These are phyloP conservation scores for Tinamus guttatus DNA, from an alignment of 2,113 vertebrate genomes.

Conservation along the genomic window DNA sequence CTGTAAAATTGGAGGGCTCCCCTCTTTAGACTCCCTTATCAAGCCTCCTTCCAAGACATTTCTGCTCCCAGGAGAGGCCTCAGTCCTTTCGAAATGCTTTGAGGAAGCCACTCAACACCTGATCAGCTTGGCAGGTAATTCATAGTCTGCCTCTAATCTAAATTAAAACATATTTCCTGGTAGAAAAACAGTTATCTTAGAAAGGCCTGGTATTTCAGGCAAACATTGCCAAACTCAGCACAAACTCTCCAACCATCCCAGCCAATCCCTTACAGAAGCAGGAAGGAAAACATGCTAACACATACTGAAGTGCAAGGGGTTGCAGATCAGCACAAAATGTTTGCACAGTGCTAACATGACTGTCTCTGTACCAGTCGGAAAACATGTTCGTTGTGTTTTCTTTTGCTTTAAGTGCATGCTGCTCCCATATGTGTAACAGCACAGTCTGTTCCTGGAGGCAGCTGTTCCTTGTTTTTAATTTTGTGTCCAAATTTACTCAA, in stretches of 20 bases:
- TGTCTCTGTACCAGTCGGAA: neutral
- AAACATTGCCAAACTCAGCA: neutral
- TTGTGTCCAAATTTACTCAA: conserved; percentile 16
- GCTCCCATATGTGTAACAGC: conserved; percentile 24
- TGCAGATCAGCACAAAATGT: neutral
- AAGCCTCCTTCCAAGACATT: neutral
- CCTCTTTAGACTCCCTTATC: neutral
- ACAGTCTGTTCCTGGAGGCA: conserved; percentile 41
- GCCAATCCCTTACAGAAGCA: neutral
- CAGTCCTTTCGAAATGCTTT: neutral
- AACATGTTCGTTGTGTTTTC: conserved; percentile 3
- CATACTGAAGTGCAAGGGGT: neutral
- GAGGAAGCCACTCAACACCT: neutral
- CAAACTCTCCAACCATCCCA: neutral
- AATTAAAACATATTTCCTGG: neutral
- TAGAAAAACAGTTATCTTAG: neutral
- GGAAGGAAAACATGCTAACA: neutral
- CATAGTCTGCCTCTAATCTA: neutral
- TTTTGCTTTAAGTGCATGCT: neutral
- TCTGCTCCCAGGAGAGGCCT: neutral
- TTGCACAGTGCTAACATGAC: neutral
- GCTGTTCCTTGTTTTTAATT: conserved; percentile 12
- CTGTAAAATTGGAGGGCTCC: neutral
- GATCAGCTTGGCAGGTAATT: neutral
- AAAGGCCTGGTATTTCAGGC: neutral